These are phyloP conservation scores for Melanotaenia boesemani DNA, from an alignment of 2,797 vertebrate species.

Conservation along the genomic window DNA sequence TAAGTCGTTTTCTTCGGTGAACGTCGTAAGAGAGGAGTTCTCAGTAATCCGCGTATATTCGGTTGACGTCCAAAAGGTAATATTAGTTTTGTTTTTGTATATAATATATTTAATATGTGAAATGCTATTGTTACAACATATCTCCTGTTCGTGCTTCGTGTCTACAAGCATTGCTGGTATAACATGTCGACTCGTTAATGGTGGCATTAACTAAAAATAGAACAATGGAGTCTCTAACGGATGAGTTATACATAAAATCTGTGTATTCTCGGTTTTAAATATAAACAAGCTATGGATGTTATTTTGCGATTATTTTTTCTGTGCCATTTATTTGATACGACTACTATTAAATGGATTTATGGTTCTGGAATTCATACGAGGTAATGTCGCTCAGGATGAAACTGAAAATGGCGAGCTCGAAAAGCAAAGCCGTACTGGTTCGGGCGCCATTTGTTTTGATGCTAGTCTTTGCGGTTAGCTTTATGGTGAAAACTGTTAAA, in stretches of 20 bases:
- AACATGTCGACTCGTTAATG: conserved; percentile 22
- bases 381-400: conserved; percentile 38
- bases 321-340: no score
- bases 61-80: conserved; percentile 57
- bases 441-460: conserved; percentile 12
- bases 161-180: not conserved
- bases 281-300: no score
- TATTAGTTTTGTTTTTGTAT: rapidly evolving
- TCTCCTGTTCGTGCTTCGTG: rapidly evolving
- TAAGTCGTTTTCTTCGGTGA: not conserved
- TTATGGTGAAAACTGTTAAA: not conserved
- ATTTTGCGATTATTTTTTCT: no score
- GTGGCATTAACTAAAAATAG: conserved; percentile 63
- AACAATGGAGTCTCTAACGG: conserved; percentile 65
- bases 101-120: rapidly evolving
- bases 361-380: not conserved
- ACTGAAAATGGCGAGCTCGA: conserved; percentile 72
- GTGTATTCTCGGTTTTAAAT: no score
- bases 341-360: not conserved
- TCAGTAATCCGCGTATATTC: rapidly evolving
- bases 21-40: rapidly evolving
- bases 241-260: not conserved
- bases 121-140: rapidly evolving
- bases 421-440: not conserved
- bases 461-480: not conserved